phyloP scores from a whole-genome alignment of 2,113 vertebrate genomes.

The Lophius piscatorius region DNA sequence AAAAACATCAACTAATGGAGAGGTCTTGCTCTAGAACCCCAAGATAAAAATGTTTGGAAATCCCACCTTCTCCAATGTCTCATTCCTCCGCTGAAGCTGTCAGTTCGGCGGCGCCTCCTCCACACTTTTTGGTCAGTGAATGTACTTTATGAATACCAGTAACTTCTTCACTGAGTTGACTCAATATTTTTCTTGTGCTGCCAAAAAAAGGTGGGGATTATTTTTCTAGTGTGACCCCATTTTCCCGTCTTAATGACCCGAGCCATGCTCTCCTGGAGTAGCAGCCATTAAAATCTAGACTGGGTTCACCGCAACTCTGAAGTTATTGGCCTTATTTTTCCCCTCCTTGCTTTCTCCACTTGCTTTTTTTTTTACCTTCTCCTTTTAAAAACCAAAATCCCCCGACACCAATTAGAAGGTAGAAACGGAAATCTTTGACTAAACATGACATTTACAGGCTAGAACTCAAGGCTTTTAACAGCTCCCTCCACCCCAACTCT shows the following conservation, averaged over 20 bases:
- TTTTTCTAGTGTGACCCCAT: constrained; percentile 72
- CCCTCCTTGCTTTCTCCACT: constrained; percentile 32
- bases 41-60: background rate
- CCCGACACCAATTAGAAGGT: constrained; percentile 79
- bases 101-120: constrained; percentile 22
- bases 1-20: background rate
- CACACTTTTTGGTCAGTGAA: constrained; percentile 33
- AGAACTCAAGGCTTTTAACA: constrained; percentile 66
- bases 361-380: constrained; percentile 38
- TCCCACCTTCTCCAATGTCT: constrained; percentile 23
- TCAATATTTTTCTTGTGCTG: constrained; percentile 78
- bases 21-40: background rate
- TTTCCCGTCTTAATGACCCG: constrained; percentile 74
- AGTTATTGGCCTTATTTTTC: constrained; percentile 52
- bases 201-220: constrained; percentile 77
- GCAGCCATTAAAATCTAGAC: constrained; percentile 68
- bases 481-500: constrained; percentile 17
- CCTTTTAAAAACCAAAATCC: constrained; percentile 69
- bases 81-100: constrained; percentile 21
- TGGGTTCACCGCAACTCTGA: constrained; percentile 66
- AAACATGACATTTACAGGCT: constrained; percentile 81
- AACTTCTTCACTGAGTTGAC: constrained; percentile 72
- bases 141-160: constrained; percentile 67
- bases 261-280: constrained; percentile 51
- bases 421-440: constrained; percentile 77